Base-by-base conservation (phyloP, 2,797 vertebrate species). In the Rallus crepitans region DNA sequence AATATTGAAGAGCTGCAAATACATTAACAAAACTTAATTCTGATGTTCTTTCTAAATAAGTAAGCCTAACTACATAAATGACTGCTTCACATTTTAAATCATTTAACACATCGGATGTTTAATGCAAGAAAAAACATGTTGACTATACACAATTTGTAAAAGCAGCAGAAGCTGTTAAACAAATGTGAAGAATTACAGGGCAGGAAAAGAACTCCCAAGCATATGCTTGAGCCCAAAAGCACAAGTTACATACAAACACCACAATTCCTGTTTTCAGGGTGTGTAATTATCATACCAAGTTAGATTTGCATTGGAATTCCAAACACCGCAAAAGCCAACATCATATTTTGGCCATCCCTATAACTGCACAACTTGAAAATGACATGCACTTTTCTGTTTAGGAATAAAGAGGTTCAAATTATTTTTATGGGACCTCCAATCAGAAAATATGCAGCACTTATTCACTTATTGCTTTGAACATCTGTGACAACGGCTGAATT, bases 391-490 rank as follows among this genome's bases (percentile, higher is more conserved):
- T 76, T 63, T 52, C 82, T 81, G 21, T 50, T 92, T 50, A 86
- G 56, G 79, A 89, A 82, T 35, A 14, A 47, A 63, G 56, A 79
- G 12, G 25, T 75, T 80, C 37, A 20, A 60, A 59, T 93, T 78
- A 73, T 80, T 81, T 80, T 93, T 75, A 66, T 60, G 47, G 56
- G 45, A 89, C 87, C 63, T 94, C 87, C 95, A 86, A 96, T 90
- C 48, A 87, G 70, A 89, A 96, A 45, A 70, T 37, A 40, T 25
- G 66, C 80, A 96, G 87, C 75, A 94, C 75, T 95, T 96, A 98
- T 97, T 98, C 42, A 45, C 42, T 98, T 96, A 98, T 97, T 98
- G 96, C 98, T 97, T 96, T 90, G 75, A 97, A 96, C 77, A 93
- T 82, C 92, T 83, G 63, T 69, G 80, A 69, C 93, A 95, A 88